Conservation (phyloP, 2,797 vertebrate genomes). For the Remorina albescens region DNA sequence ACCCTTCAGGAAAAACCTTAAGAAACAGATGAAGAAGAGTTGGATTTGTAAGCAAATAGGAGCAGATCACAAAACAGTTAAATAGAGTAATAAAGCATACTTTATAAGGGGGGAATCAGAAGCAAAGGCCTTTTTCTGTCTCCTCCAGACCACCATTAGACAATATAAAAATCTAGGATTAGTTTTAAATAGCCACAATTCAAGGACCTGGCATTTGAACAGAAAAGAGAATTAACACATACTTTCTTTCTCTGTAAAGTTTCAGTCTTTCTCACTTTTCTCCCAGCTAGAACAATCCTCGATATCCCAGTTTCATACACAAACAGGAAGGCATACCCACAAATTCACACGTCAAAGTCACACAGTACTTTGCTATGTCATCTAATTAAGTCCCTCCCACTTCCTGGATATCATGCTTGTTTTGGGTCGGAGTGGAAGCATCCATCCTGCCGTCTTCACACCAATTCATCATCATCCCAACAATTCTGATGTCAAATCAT, state of each 20-base stretch:
- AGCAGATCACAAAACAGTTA: conserved; percentile 17
- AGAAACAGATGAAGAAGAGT: conserved; percentile 37
- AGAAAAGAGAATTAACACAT: conserved; percentile 19
- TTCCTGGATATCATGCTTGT: conserved; percentile 39
- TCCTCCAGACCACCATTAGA: neutral
- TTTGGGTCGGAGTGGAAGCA: conserved; percentile 32
- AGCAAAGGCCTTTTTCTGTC: neutral
- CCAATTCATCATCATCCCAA: conserved; percentile 7
- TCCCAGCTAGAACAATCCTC: conserved; percentile 32
- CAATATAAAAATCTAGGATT: neutral
- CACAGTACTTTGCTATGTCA: conserved; percentile 29
- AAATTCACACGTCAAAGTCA: no score
- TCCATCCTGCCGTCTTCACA: conserved; percentile 17
- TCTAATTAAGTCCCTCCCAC: conserved; percentile 42
- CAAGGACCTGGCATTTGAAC: neutral
- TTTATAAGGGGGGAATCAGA: neutral
- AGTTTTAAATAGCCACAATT: neutral
- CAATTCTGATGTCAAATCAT: conserved; percentile 5
- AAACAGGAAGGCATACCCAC: conserved; percentile 21
- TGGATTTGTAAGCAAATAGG: conserved; percentile 3
- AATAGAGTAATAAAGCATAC: neutral
- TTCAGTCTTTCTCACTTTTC: conserved; percentile 20
- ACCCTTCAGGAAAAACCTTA: conserved; percentile 1
- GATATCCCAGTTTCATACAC: conserved; percentile 20
- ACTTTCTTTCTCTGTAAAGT: conserved; percentile 3